phyloP scores from a whole-genome alignment of 2,113 vertebrate species.

The Dromas ardeola region DNA sequence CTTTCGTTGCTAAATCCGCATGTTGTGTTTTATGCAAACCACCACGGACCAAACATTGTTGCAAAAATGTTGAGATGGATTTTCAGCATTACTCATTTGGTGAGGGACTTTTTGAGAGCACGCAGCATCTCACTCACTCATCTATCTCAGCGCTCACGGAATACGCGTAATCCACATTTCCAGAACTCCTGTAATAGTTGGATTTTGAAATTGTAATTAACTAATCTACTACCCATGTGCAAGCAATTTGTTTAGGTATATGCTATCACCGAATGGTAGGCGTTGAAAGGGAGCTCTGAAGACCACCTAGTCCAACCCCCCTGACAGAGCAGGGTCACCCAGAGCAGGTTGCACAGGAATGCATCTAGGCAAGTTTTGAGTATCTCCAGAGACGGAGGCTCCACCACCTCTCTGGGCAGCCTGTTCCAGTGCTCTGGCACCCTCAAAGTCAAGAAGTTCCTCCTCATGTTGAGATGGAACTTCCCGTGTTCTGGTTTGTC shows the following conservation, averaged over 20 bases:
- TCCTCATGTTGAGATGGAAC: not conserved
- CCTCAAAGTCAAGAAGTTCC: not conserved
- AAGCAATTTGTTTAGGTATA: not conserved
- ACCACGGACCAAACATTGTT: not conserved
- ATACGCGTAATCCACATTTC: not conserved
- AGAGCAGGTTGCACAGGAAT: not conserved
- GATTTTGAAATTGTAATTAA: not conserved
- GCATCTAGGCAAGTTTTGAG: not conserved
- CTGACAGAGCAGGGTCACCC: not conserved
- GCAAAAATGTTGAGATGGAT: not conserved
- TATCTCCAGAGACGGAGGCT: not conserved
- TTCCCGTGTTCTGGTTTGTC: not conserved
- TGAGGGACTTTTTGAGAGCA: not conserved
- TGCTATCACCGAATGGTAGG: not conserved
- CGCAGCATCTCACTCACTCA: not conserved
- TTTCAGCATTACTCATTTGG: slow-evolving; percentile 7
- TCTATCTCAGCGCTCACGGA: not conserved
- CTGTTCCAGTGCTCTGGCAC: not conserved
- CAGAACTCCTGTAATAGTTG: not conserved
- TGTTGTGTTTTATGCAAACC: slow-evolving; percentile 12
- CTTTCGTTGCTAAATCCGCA: not conserved
- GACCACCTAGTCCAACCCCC: not conserved
- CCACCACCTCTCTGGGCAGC: not conserved
- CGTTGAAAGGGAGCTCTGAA: not conserved
- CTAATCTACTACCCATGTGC: not conserved